Evolutionary conservation across 2,797 vertebrate genomes (phyloP).

Genomic region (Momotus momota): DNA sequence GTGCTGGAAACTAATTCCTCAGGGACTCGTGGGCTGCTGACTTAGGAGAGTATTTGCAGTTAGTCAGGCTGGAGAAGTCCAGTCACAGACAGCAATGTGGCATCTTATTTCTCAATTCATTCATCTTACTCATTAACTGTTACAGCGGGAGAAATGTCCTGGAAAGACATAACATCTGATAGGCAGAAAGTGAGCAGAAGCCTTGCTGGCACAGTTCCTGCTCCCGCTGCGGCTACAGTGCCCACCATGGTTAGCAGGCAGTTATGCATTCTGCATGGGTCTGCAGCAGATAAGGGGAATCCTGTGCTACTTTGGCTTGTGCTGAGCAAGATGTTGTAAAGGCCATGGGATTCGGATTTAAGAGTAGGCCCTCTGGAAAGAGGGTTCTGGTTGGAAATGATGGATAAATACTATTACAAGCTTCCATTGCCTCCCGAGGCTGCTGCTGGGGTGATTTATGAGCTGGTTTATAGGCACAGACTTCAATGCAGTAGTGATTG

Average conservation of each 20-base stretch:
- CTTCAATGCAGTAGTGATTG: neutral
- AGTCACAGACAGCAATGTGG: neutral
- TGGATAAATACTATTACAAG: neutral
- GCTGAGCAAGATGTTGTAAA: neutral
- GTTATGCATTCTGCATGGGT: neutral
- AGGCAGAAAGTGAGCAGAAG: neutral
- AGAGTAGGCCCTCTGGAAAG: neutral
- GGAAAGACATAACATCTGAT: neutral
- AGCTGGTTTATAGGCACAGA: neutral
- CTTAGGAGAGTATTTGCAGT: neutral
- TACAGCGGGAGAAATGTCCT: neutral
- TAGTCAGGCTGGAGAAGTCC: neutral
- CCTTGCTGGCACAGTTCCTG: neutral
- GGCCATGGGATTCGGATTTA: neutral
- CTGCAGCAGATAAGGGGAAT: neutral
- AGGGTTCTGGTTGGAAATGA: neutral
- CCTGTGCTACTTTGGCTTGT: neutral
- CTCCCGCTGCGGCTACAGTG: accelerated
- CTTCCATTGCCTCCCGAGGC: neutral
- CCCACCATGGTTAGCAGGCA: neutral
- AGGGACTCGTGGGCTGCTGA: neutral
- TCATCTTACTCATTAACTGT: neutral
- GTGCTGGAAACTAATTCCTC: neutral
- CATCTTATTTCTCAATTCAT: neutral
- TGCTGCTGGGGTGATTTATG: constrained; percentile 30